Evolutionary conservation across 2,888 invertebrate genomes (phyloP).

Genomic region (Euzophera pinguis): DNA sequence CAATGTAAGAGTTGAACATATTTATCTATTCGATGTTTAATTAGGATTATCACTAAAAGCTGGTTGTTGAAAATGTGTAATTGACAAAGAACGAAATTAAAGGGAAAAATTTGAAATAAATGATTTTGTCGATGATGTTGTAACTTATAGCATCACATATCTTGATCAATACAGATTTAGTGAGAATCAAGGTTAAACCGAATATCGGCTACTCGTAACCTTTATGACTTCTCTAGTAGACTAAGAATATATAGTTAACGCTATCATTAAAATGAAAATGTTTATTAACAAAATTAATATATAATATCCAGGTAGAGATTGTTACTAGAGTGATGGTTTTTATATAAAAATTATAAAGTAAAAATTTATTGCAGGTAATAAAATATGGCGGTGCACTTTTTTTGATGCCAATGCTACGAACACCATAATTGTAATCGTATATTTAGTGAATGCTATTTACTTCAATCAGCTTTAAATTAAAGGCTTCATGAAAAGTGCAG

Average conservation of each 20-base stretch:
- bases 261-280: conserved; percentile 64
- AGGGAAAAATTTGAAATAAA: neutral
- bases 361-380: conserved; percentile 49
- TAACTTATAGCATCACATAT: neutral
- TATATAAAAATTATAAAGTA: conserved; percentile 61
- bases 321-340: conserved; percentile 78
- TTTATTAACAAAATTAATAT: conserved; percentile 68
- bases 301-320: conserved; percentile 74
- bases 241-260: conserved; percentile 63
- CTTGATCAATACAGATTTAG: neutral
- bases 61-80: neutral
- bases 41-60: neutral
- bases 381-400: conserved; percentile 45
- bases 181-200: neutral
- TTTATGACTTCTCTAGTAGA: conserved; percentile 69
- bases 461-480: conserved; percentile 49
- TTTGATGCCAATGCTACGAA: conserved; percentile 42
- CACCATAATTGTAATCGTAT: conserved; percentile 40
- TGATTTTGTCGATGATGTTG: neutral
- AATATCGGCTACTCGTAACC: conserved; percentile 32
- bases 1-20: conserved; percentile 39
- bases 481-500: conserved; percentile 47
- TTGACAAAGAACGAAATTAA: neutral
- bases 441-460: conserved; percentile 24
- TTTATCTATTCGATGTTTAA: conserved; percentile 25